Conservation (phyloP, 2,797 vertebrate species). For the Bradypus variegatus region DNA sequence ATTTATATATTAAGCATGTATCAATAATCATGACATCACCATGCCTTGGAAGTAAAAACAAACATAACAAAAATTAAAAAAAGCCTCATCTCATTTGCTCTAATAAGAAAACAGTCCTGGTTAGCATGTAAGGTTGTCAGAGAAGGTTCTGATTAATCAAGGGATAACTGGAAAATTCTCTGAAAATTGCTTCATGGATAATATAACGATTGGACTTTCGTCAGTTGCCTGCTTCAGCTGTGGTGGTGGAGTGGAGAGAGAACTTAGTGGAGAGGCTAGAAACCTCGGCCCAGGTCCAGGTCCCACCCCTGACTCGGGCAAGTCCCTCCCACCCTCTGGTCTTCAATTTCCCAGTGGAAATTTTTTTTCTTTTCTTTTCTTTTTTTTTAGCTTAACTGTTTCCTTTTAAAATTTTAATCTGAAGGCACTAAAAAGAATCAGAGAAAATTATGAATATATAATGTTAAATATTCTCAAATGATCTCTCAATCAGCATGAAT, state of each 20-base stretch:
- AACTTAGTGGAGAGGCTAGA: neutral
- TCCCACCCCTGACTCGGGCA: no score
- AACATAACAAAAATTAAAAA: neutral
- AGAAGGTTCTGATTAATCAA: neutral
- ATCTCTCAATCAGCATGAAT: neutral
- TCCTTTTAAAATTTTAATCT: constrained; percentile 17
- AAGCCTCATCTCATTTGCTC: neutral
- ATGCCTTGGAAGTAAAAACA: neutral
- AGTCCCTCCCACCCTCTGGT: neutral
- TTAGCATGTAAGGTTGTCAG: neutral
- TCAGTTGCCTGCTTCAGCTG: neutral
- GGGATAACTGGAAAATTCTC: neutral
- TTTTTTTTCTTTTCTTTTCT: neutral
- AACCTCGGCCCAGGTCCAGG: neutral
- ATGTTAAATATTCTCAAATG: neutral
- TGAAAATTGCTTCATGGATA: neutral
- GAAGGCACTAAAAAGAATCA: neutral
- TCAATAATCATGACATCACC: neutral
- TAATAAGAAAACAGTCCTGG: neutral
- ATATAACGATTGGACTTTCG: neutral
- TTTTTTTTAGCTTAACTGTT: neutral
- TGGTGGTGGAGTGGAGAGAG: neutral
- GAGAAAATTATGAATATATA: neutral
- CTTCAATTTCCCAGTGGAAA: neutral
- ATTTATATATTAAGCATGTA: neutral